Base-by-base conservation (phyloP, 2,113 vertebrate species). In the Mustela nigripes region DNA sequence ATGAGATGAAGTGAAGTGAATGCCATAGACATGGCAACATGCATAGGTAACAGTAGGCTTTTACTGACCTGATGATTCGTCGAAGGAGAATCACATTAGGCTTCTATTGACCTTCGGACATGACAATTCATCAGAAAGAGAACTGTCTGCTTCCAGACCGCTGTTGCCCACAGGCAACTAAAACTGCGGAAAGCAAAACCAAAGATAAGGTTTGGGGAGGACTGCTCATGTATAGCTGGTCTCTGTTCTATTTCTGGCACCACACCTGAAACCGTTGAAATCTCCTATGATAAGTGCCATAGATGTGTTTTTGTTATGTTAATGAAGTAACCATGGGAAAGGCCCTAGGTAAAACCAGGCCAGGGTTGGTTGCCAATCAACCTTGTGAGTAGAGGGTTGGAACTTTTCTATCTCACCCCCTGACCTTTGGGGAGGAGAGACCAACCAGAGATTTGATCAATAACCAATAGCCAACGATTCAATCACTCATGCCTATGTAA, bases 1-100 rank as follows among this genome's bases (percentile, higher is more conserved):
- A 5, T 0, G 1, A n/a, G 76, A 53, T 19, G 18, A 33, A 79
- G 76, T 19, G 5, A 79, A 50, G 28, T 33, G 45, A 33, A 50
- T 3, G 28, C 19, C 5, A 9, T 1, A 50, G 31, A 31, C 42
- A 28, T 31, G 26, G 42, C 4, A 1, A 4, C 24, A 4, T 28
- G 48, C 4, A 7, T 48, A 45, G 28, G 39, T 28, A 53, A 53
- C 31, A 7, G 31, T n/a, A 79, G 76, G 21, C 18, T 53, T 50
- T 50, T 28, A 33, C 12, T n/a, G 48, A 53, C 28, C 76, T n/a
- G 48, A 53, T 21, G 48, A n/a, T 79, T 79, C 31, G 4, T 53
- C 76, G n/a, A 31, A 79, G 45, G 76, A 79, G 8, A 16, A 11
- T 79, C 76, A 79, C 14, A 18, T 11, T n/a, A 79, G 76, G 16